These are phyloP conservation scores for Perdita meconis DNA, from an alignment of 2,888 invertebrate species.

Conservation along the genomic window DNA sequence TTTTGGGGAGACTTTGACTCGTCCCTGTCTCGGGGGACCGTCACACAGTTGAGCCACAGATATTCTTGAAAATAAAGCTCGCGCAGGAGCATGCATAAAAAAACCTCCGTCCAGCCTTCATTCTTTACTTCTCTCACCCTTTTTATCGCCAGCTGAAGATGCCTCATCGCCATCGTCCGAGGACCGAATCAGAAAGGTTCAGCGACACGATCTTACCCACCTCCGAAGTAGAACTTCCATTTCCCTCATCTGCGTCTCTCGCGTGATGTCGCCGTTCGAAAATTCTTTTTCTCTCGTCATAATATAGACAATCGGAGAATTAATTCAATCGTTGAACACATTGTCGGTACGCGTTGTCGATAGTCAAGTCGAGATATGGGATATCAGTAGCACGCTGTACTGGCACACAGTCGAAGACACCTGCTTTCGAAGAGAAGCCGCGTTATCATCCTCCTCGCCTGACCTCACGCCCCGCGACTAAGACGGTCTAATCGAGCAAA, in stretches of 20 bases:
- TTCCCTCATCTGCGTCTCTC: background rate
- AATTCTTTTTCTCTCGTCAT: too few relatives aligned
- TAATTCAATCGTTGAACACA: too few relatives aligned
- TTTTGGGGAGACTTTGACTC: background rate
- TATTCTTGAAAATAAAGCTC: constrained; percentile 39
- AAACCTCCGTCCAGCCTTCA: background rate
- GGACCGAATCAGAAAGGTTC: constrained; percentile 4
- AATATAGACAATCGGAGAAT: too few relatives aligned
- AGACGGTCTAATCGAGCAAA: constrained; percentile 59
- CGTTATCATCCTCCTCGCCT: constrained; percentile 8
- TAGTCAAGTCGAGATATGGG: background rate
- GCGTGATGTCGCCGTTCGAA: too few relatives aligned
- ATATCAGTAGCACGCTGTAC: background rate
- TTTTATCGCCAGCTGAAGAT: constrained; percentile 20
- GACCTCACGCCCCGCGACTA: constrained; percentile 3
- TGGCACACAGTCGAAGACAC: constrained; percentile 42
- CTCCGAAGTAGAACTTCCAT: background rate
- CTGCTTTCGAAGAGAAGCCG: constrained; percentile 28
- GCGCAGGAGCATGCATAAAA: background rate
- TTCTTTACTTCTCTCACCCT: constrained; percentile 32
- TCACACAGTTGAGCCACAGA: background rate
- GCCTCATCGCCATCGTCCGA: constrained; percentile 8
- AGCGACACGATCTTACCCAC: background rate
- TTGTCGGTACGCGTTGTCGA: too few relatives aligned
- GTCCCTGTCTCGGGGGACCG: constrained; percentile 1